A percentile compares a stretch with the other conserved stretches of the same genome.
These are phyloP conservation scores for Cisticola juncidis DNA, from an alignment of 2,113 vertebrate species.

Conservation along the genomic window DNA sequence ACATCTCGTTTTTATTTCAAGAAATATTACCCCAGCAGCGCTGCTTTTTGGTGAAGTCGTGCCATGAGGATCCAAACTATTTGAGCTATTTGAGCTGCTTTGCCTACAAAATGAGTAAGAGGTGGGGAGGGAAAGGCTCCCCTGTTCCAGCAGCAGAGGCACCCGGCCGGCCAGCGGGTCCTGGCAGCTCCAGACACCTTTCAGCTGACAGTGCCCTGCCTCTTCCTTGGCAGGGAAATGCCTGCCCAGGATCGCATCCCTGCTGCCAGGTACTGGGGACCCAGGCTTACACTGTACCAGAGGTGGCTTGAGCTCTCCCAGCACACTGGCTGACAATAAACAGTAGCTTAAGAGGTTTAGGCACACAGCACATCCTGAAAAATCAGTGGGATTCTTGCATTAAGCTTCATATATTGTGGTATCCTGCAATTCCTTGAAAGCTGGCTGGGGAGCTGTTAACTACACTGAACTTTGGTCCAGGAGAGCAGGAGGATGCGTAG, in stretches of 20 bases:
- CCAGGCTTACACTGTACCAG: not conserved
- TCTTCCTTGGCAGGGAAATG: not conserved
- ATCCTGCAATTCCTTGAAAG: conserved; percentile 7
- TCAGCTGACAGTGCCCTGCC: conserved; percentile 2
- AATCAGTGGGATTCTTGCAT: not conserved
- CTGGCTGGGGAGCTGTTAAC: not conserved
- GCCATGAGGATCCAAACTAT: conserved; percentile 43
- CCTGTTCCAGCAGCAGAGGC: not conserved
- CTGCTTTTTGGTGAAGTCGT: conserved; percentile 4
- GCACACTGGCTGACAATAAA: not conserved
- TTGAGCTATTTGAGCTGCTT: conserved; percentile 46
- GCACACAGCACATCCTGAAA: not conserved
- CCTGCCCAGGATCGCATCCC: not conserved
- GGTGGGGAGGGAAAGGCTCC: not conserved
- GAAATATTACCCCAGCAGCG: conserved; percentile 36
- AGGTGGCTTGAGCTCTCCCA: not conserved
- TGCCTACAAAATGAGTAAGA: conserved; percentile 47
- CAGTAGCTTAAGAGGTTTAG: not conserved
- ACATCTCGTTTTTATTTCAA: conserved; percentile 56
- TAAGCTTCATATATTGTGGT: not conserved
- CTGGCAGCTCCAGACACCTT: conserved; percentile 3
- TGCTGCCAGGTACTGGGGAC: not conserved
- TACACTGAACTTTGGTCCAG: not conserved
- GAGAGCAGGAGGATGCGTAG: not conserved
- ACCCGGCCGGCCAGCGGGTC: accelerated